Percentiles rank a stretch among this genome's conserved stretches.
Evolutionary conservation across 2,113 vertebrate genomes (phyloP).

Genomic region (Sialia sialis): DNA sequence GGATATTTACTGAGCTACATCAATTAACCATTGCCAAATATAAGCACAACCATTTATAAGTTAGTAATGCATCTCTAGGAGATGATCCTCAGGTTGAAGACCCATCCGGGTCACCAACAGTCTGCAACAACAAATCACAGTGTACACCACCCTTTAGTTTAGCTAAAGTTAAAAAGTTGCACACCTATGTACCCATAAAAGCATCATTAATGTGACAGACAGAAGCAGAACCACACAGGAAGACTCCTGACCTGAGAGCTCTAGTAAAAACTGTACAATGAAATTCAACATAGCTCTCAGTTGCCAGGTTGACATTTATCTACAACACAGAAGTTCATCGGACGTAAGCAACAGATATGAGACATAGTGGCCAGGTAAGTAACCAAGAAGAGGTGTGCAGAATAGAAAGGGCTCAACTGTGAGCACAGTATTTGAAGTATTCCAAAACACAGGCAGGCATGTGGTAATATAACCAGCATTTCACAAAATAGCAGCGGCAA

Average conservation of each 20-base stretch:
- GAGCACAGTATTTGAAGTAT: neutral
- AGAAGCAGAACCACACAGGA: neutral
- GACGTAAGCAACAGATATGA: neutral
- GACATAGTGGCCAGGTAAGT: fast-evolving
- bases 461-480: neutral
- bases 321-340: fast-evolving
- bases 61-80: neutral
- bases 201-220: neutral
- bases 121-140: neutral
- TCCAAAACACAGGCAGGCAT: neutral
- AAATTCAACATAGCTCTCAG: neutral
- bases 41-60: neutral
- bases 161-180: neutral
- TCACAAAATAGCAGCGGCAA: neutral
- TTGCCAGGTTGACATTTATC: neutral
- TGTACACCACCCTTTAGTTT: neutral
- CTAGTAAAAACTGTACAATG: neutral
- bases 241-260: neutral
- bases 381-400: neutral
- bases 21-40: neutral
- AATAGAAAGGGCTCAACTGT: neutral
- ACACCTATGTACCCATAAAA: neutral
- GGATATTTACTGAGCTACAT: neutral
- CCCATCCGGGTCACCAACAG: neutral
- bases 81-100: neutral